A percentile compares a stretch with the other conserved stretches of the same genome.
Conservation (phyloP, 2,888 invertebrate genomes). For the Hirtodrosophila trivittata region DNA sequence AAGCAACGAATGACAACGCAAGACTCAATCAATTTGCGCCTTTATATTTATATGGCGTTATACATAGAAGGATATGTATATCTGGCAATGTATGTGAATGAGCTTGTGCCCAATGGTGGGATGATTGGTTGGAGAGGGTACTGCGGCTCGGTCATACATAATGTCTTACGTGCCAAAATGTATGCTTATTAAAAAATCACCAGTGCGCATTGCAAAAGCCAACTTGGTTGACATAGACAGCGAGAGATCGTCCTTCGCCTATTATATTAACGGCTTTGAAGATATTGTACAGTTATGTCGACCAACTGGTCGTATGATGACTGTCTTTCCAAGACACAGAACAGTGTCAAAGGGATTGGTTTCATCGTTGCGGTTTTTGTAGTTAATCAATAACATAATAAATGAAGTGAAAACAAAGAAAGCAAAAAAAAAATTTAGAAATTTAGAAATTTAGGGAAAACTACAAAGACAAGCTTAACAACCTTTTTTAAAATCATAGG, state of each 20-base stretch:
- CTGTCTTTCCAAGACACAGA: too few relatives aligned
- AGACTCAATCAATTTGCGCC: conserved; percentile 73
- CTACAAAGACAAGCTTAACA: too few relatives aligned
- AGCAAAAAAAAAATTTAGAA: too few relatives aligned
- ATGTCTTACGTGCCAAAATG: conserved; percentile 55
- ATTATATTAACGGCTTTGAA: too few relatives aligned
- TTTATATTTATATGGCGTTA: conserved; percentile 20
- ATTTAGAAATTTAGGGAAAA: too few relatives aligned
- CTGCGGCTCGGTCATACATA: conserved; percentile 50
- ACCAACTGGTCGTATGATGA: too few relatives aligned
- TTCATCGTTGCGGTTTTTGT: too few relatives aligned
- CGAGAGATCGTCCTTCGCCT: conserved; percentile 1
- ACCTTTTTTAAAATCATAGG: too few relatives aligned
- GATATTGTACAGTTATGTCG: too few relatives aligned
- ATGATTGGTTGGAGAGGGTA: neutral
- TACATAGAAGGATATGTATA: neutral
- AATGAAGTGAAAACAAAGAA: too few relatives aligned
- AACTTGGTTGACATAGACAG: conserved; percentile 54
- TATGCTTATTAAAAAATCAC: conserved; percentile 73
- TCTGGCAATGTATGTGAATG: conserved; percentile 17
- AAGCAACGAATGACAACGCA: conserved; percentile 70
- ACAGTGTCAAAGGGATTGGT: too few relatives aligned
- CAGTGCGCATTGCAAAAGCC: conserved; percentile 69
- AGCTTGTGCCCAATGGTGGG: conserved; percentile 13
- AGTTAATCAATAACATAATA: too few relatives aligned